phyloP scores from a whole-genome alignment of 2,797 vertebrate genomes.

The Neoniphon sammara region DNA sequence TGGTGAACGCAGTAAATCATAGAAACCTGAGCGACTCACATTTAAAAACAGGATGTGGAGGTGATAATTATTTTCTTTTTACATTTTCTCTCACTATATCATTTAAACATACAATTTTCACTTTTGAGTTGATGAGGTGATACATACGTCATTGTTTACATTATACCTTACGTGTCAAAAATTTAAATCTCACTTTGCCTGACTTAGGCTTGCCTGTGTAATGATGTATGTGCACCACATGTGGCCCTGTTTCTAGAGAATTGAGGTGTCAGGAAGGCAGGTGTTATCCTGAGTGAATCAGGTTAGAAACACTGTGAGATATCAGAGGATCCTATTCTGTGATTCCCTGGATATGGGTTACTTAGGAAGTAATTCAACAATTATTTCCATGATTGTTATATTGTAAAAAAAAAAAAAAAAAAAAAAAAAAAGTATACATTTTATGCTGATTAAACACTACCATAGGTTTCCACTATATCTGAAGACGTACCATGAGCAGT shows the following conservation, averaged over 20 bases:
- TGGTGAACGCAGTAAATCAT: neutral
- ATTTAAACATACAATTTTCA: constrained; percentile 8
- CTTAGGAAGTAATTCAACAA: too few relatives aligned
- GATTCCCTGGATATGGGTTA: too few relatives aligned
- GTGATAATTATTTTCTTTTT: neutral
- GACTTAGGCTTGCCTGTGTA: constrained; percentile 31
- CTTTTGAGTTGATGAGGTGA: constrained; percentile 7
- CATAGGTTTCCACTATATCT: too few relatives aligned
- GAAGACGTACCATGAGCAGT: too few relatives aligned
- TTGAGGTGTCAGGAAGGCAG: constrained; percentile 28
- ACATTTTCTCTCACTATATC: constrained; percentile 3
- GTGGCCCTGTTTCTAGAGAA: constrained; percentile 31
- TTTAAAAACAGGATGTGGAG: constrained; percentile 5
- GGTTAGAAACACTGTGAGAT: constrained; percentile 1
- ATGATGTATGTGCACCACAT: constrained; percentile 36
- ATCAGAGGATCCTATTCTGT: neutral
- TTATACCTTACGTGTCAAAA: constrained; percentile 19
- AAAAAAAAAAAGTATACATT: too few relatives aligned
- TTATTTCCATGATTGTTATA: too few relatives aligned
- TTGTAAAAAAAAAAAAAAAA: too few relatives aligned
- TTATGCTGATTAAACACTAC: too few relatives aligned
- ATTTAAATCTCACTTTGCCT: constrained; percentile 53
- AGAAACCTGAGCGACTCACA: neutral
- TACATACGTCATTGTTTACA: neutral
- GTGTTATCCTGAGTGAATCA: constrained; percentile 48